Conservation (phyloP, 2,888 invertebrate species). For the Hylaea fasciaria region DNA sequence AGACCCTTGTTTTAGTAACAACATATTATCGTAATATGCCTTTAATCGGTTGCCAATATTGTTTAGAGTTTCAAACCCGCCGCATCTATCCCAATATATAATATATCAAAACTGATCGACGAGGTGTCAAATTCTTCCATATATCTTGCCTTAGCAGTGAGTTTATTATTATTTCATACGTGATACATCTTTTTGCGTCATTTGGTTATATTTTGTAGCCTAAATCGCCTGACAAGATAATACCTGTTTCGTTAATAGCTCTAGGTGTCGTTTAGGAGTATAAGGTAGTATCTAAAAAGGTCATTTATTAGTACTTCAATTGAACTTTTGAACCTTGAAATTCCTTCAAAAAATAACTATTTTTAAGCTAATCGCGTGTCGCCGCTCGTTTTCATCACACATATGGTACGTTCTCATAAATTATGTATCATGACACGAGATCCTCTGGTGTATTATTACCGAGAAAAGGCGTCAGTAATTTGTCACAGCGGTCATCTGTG, state of each 20-base stretch:
- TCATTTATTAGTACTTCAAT: neutral
- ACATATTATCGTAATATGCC: too few species aligned
- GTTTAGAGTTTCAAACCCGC: constrained; percentile 9
- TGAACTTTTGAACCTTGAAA: neutral
- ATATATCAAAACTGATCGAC: constrained; percentile 23
- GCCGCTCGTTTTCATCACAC: constrained; percentile 38
- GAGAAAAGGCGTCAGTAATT: constrained; percentile 37
- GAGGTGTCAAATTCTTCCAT: constrained; percentile 12
- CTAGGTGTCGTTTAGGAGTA: neutral
- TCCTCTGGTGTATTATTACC: constrained; percentile 43
- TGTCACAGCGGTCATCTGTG: constrained; percentile 44
- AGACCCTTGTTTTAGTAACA: constrained; percentile 7
- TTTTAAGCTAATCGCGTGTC: constrained; percentile 46
- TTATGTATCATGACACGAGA: constrained; percentile 44
- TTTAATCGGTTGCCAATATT: constrained; percentile 1
- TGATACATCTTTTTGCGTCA: neutral
- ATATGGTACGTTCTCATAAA: constrained; percentile 47
- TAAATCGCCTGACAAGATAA: neutral
- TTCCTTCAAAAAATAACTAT: constrained; percentile 24
- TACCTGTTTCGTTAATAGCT: neutral
- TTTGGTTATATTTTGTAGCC: neutral
- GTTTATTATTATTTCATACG: constrained; percentile 8
- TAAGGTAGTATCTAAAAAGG: neutral
- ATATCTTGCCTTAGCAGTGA: constrained; percentile 8
- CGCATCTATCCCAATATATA: neutral